Base-by-base conservation (phyloP, 2,888 invertebrate species). In the Omphaloscelis lunosa region DNA sequence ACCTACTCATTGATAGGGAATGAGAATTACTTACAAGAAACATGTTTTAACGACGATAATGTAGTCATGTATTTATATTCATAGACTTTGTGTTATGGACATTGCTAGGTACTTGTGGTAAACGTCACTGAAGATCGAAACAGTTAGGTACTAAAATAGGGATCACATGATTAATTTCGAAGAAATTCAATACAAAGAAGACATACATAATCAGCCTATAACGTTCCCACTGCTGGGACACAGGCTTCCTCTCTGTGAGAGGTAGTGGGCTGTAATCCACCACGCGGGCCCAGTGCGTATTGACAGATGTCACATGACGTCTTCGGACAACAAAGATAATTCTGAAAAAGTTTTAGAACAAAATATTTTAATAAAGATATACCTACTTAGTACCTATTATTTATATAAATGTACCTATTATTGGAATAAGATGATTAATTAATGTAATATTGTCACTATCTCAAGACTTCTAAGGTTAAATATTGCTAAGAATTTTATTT, bases 1-100 rank as follows among this genome's bases (percentile, higher is more conserved):
- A 83, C 75, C 73, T 70, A 75, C 73, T 79, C 75, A 81, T 77
- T 80, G 85, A 87, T 87, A 87, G 80, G 86, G 73, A 82, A 84
- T 77, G 68, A 78, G 84, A 87, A 84, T 86, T 58, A 68, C 71
- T 70, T 62, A 71, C 81, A 68, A 79, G 62, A 77, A 75, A 67
- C 75, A 66, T 74, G 79, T 79, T 81, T 71, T 73, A 86, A 74
- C 48, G 41, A 15, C 45, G 56, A 51, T 75, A 75, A 53, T 80
- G 34, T 34, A 58, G 27, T 73, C n/a, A 29, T 59, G 58, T 68
- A 77, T 71, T 58, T 70, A 69, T 48, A 48, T 48, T 59, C 70
- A 79, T 27, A 69, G 65, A 69, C 69, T 80, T 69, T 68, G 69
- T 76, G 34, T 48, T 80, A 58, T 68, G 63, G 76, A 79, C 68